Percentiles rank a stretch among this genome's conserved stretches.
Evolutionary conservation across 2,797 vertebrate genomes (phyloP).

Genomic region (Cynodonichthys magdalenae): DNA sequence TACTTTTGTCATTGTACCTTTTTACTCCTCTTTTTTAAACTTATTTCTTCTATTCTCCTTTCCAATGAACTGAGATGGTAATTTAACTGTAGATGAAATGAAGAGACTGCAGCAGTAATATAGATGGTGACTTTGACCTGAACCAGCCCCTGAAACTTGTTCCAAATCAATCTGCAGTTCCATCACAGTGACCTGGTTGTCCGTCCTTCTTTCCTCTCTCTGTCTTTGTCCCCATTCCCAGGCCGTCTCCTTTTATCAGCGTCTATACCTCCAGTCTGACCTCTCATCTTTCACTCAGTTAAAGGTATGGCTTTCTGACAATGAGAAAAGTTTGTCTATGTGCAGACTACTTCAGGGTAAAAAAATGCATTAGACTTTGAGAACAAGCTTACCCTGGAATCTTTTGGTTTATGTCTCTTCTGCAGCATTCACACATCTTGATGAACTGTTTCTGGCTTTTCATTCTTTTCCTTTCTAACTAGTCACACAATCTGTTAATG

Average conservation of each 20-base stretch:
- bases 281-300: slow-evolving; percentile 52
- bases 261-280: slow-evolving; percentile 55
- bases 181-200: slow-evolving; percentile 60
- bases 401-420: slow-evolving; percentile 61
- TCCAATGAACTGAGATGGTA: slow-evolving; percentile 29
- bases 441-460: slow-evolving; percentile 51
- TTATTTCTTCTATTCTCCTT: slow-evolving; percentile 13
- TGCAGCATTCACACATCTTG: slow-evolving; percentile 66
- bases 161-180: slow-evolving; percentile 77
- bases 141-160: slow-evolving; percentile 71
- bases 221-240: slow-evolving; percentile 37
- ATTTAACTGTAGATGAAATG: slow-evolving; percentile 67
- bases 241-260: slow-evolving; percentile 68
- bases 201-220: slow-evolving; percentile 50
- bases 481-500: slow-evolving; percentile 62
- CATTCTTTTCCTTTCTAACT: slow-evolving; percentile 33
- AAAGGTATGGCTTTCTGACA: slow-evolving; percentile 35
- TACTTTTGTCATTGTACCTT: not conserved
- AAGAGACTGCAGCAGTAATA: slow-evolving; percentile 72
- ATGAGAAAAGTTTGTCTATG: slow-evolving; percentile 53
- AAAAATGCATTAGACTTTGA: slow-evolving; percentile 58
- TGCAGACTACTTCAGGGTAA: slow-evolving; percentile 25
- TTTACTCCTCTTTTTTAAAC: not conserved
- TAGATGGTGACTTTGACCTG: slow-evolving; percentile 78
- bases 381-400: slow-evolving; percentile 65